Base-by-base conservation (phyloP, 2,888 invertebrate species). In the Sicus ferrugineus region DNA sequence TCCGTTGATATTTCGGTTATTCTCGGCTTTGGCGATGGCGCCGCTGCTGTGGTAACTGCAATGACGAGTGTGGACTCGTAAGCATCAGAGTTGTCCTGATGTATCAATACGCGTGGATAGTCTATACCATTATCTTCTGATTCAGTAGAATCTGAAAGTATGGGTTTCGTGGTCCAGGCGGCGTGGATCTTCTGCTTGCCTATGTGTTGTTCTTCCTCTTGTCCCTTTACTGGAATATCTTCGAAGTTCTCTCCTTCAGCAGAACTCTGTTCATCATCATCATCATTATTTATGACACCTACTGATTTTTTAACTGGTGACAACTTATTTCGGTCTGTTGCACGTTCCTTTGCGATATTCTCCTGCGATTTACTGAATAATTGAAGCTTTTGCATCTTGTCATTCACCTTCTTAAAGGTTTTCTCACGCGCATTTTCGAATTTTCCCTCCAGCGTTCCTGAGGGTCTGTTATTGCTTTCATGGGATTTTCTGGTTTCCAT, bases 21-120 rank as follows among this genome's bases (percentile, higher is more conserved):
- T 62, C 70, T 76, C 23, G 73, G 73, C 16, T 42, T 67, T 1
- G 42, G 59, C 52, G 38, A 75, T 23, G 23, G 77, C 4, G 79
- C 74, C 1, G 79, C 77, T 31, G 80, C 80, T 3, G 83, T 73
- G 5, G 81, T 78, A 14, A 82, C 80, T 2, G 83, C 81, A 71
- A 83, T 79, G 19, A 82, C 81, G 61, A 84, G 56, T 6, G 84
- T 84, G 2, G 83, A 82, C 65, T 84, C 83, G 71, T 77, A 82
- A 38, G 77, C 73, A 69, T 83, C 81, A 0, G 81, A 78, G 67
- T 81, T 80, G 70, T 83, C 81, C 59, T 83, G 83, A 66, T 83
- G 83, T 66, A 83, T 79, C 28, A 83, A 77, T 19, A 83, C 83
- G 3, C 81, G 76, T 5, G 83, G 83, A 62, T 79, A 76, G 28